Base-by-base conservation (phyloP, 2,888 invertebrate genomes). In the Gymnosoma rotundatum region DNA sequence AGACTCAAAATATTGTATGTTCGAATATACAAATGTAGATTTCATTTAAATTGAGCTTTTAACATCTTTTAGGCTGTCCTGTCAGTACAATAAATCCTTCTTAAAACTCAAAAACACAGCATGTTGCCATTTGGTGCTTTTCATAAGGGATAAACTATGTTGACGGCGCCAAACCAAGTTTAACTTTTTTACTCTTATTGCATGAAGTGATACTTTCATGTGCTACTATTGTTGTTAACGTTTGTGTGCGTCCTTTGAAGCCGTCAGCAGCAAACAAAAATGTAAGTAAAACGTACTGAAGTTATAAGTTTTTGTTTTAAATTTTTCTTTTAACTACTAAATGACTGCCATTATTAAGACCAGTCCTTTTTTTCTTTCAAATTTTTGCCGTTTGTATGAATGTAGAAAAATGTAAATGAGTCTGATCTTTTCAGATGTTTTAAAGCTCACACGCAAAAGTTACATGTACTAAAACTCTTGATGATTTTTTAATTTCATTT, bases 401-500 rank as follows among this genome's bases (percentile, higher is more conserved):
- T 21, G 12, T 20, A 18, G 18, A 4, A 0, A 14, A 36, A 66
- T 67, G 20, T 73, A 79, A 66, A 66, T 60, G 42, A 48, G 36
- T 12, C 32, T 61, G 67, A 73, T 69, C 54, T 20, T 7, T 61
- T 56, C 36, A 36, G 61, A 36, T 48, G 48, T 21, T 67, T 66
- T 63, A 56, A 1, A 16, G 20, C 9, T 50, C 54, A 25, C 61
- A 78, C 64, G 72, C 67, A 78, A 63, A 45, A 56, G 3, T 42
- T 69, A 25, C 38, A 60, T 42, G 0, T 0, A 16, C 16, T 45
- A 61, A 20, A 63, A 25, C 32, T 18, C 52, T 84, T 84, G 76
- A 80, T 73, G 83, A 80, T 84, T 80, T 84, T 84, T 84, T 84
- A 84, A 84, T 84, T 80, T 80, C 79, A 76, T 80, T 83, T 83